Evolutionary conservation across 2,888 invertebrate genomes (phyloP).

Genomic region (Nymphalis urticae): DNA sequence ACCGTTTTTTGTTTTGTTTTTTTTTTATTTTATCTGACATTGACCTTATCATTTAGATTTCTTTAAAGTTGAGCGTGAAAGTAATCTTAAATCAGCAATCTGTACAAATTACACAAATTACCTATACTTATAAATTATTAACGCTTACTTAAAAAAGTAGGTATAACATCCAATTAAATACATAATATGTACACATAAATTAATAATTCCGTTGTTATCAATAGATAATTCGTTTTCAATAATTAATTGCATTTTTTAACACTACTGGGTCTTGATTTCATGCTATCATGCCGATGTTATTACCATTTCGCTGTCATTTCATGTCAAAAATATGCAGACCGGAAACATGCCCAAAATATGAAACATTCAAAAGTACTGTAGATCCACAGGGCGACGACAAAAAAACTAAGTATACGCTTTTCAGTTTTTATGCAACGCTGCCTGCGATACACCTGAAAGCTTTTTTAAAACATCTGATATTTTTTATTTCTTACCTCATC

Average conservation of each 20-base stretch:
- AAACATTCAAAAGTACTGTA: constrained; percentile 2
- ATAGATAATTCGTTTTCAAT: neutral
- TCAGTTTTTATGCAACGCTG: constrained; percentile 10
- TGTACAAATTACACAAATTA: constrained; percentile 12
- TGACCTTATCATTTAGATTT: constrained; percentile 50
- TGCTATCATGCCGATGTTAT: neutral
- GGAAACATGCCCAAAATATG: constrained; percentile 11
- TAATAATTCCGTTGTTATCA: neutral
- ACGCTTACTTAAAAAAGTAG: neutral
- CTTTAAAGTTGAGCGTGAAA: constrained; percentile 50
- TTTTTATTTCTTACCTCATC: constrained; percentile 26
- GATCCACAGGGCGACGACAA: constrained; percentile 11
- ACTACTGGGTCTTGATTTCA: neutral
- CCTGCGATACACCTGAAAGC: constrained; percentile 22
- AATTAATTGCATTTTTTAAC: neutral
- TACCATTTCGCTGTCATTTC: neutral
- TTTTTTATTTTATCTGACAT: constrained; percentile 46
- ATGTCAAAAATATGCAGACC: constrained; percentile 16
- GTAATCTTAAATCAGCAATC: constrained; percentile 38
- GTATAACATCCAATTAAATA: neutral
- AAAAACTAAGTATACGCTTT: neutral
- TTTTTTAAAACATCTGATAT: constrained; percentile 20
- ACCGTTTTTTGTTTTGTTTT: too few relatives aligned
- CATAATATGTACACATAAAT: too few relatives aligned
- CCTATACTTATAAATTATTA: neutral